Base-by-base conservation (phyloP, 2,797 vertebrate species). In the Sebastiscus tertius region DNA sequence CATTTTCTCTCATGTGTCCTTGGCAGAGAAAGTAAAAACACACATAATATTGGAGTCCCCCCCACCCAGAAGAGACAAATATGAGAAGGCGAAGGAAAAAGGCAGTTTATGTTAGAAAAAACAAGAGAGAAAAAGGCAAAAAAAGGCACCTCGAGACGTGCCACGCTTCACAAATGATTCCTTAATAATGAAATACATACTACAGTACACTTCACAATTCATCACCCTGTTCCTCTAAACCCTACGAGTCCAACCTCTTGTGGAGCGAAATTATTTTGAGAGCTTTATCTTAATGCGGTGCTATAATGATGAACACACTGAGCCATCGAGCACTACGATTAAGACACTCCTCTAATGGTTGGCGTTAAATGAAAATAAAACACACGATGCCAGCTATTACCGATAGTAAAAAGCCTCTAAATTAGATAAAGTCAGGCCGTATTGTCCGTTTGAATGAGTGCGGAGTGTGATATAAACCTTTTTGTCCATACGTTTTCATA, bases 31-130 rank as follows among this genome's bases (percentile, higher is more conserved):
- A 88, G 83, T 88, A 91, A 91, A 93, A 92, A 87, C 64, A 88
- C 82, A 85, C 59, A 61, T 55, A 66, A 56, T 77, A 71, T 70
- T 6, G 66, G 62, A 88, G 85, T 88, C 54, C 68, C 31, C 20
- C 22, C n/a, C 55, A 34, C 16, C 42, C 46, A 49, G 39, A 69
- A 86, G 86, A 91, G 83, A 94, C 83, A 58, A 86, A 79, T 77
- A 83, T 90, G 93, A 93, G 85, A 95, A 93, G 91, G 92, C 92
- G 82, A 94, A 88, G 87, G 76, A 93, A 95, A 54, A 95, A 95
- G 94, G 94, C 94, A 95, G 91, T 94, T 91, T 83, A 93, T 90
- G 90, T 90, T 86, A 69, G 88, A 93, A 88, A 83, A 85, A 72
- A 77, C 20, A 93, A 91, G 74, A 90, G 86, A 89, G 71, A 92